phyloP scores from a whole-genome alignment of 2,888 invertebrate genomes.

The Oscheius sp. region DNA sequence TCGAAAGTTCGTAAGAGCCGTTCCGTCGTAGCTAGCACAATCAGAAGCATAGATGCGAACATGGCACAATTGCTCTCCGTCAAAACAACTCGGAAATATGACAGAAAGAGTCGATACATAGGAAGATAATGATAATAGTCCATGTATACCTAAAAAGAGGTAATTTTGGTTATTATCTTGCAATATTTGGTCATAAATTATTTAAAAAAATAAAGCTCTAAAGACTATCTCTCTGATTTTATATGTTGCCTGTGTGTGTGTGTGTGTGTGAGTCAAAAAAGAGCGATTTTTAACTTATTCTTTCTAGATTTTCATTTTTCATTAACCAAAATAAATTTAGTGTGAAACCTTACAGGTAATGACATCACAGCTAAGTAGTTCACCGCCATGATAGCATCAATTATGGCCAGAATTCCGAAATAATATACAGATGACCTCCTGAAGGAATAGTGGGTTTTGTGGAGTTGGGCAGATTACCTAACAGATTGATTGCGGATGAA shows the following conservation, averaged over 20 bases:
- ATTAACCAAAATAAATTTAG: too few relatives aligned
- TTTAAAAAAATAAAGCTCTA: too few relatives aligned
- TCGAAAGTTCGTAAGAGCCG: slow-evolving; percentile 62
- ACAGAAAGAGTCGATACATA: slow-evolving; percentile 64
- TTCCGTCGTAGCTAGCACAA: slow-evolving; percentile 66
- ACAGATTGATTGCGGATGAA: slow-evolving; percentile 54
- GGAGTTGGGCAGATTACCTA: slow-evolving; percentile 41
- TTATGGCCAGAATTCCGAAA: slow-evolving; percentile 67
- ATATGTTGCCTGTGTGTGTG: too few relatives aligned
- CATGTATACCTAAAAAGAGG: slow-evolving; percentile 60
- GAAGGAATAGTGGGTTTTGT: too few relatives aligned
- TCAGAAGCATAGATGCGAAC: slow-evolving; percentile 68
- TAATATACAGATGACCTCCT: slow-evolving; percentile 66
- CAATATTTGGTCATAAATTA: background rate
- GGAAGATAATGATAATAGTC: slow-evolving; percentile 62
- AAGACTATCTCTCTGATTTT: too few relatives aligned
- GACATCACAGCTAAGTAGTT: slow-evolving; percentile 68
- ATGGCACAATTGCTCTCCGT: slow-evolving; percentile 60
- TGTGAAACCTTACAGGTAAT: slow-evolving; percentile 56
- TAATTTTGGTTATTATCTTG: background rate
- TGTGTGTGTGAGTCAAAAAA: too few relatives aligned
- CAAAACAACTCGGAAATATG: slow-evolving; percentile 56
- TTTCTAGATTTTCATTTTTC: too few relatives aligned
- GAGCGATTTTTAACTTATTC: too few relatives aligned
- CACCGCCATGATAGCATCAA: slow-evolving; percentile 68